A percentile compares a stretch with the other conserved stretches of the same genome.
These are phyloP conservation scores for Pantherophis vulpinus DNA, from an alignment of 2,797 vertebrate species.

Conservation along the genomic window DNA sequence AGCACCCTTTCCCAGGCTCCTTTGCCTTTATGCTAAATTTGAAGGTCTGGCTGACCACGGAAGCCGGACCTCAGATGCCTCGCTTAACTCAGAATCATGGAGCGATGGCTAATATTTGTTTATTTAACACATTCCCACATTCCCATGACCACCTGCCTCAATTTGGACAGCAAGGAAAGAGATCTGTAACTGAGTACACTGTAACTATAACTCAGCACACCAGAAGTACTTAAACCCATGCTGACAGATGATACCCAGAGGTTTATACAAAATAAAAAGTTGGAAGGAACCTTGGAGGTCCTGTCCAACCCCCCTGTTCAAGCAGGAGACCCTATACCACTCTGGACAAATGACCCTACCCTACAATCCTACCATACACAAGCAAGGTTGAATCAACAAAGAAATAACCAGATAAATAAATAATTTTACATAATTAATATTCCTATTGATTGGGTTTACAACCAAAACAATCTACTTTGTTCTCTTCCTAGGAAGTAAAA, in stretches of 20 bases:
- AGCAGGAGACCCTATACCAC: too few relatives aligned
- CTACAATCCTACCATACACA: neutral
- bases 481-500: neutral
- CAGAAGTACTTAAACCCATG: neutral
- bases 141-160: neutral
- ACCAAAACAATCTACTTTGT: neutral
- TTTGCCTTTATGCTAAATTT: neutral
- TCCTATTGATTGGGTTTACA: neutral
- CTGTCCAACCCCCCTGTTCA: neutral
- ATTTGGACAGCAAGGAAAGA: neutral
- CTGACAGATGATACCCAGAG: neutral
- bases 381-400: neutral
- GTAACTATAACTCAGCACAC: neutral
- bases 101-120: neutral
- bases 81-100: neutral
- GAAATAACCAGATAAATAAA: neutral
- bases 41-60: neutral
- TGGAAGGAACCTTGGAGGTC: neutral
- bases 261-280: neutral
- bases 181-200: neutral
- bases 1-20: neutral
- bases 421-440: neutral
- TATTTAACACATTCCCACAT: neutral
- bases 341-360: too few relatives aligned
- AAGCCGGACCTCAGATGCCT: neutral